A percentile compares a stretch with the other conserved stretches of the same genome.
These are phyloP conservation scores for Alouatta palliata DNA, from an alignment of 2,113 vertebrate genomes.

Conservation along the genomic window DNA sequence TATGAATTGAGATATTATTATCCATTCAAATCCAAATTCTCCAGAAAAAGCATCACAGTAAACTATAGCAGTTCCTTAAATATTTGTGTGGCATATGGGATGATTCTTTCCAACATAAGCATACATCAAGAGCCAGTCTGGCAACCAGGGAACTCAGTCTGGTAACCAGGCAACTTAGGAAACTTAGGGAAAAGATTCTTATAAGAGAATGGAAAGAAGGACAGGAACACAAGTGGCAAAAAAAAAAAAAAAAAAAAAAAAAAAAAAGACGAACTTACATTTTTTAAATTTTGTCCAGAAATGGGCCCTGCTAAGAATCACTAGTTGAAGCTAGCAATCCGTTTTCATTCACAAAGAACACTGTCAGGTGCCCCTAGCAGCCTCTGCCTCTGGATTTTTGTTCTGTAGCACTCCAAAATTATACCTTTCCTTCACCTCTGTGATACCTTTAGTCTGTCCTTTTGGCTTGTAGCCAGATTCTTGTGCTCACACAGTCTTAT, in stretches of 20 bases:
- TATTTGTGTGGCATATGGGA: not conserved
- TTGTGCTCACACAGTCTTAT: not conserved
- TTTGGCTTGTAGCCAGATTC: conserved; percentile 1
- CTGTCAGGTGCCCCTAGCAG: not conserved
- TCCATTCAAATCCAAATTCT: conserved; percentile 5
- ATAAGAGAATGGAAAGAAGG: not conserved
- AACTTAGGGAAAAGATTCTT: not conserved
- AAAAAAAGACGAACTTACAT: not conserved
- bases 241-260: not conserved
- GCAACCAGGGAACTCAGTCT: not conserved
- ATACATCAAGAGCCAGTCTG: not conserved
- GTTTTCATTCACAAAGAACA: not conserved
- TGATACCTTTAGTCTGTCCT: not conserved
- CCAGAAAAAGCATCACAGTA: not conserved
- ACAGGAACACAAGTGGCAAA: not conserved
- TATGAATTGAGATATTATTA: not conserved
- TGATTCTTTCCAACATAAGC: not conserved
- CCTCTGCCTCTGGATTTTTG: not conserved
- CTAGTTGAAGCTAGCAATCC: not conserved
- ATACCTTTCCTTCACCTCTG: not conserved
- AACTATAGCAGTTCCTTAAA: not conserved
- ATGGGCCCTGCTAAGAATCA: not conserved
- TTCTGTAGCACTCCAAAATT: not conserved
- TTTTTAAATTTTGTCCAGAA: not conserved
- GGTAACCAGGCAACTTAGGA: not conserved